A percentile compares a stretch with the other conserved stretches of the same genome.
These are phyloP conservation scores for Aphelocoma coerulescens DNA, from an alignment of 2,113 vertebrate species.

Conservation along the genomic window DNA sequence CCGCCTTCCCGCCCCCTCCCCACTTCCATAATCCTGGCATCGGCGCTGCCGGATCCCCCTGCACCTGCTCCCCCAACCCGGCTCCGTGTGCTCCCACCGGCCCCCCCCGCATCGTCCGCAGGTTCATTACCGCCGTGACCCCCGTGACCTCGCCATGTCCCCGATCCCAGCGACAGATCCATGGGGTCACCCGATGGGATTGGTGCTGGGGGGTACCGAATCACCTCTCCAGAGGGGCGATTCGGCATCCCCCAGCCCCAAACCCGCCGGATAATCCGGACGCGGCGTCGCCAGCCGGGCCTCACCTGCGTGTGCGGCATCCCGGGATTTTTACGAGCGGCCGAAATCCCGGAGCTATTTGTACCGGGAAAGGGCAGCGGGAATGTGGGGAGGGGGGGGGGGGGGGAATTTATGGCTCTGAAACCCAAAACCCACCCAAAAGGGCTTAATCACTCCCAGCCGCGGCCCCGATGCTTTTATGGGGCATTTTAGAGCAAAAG, in stretches of 20 bases:
- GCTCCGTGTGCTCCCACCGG: background rate
- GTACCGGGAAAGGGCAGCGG: background rate
- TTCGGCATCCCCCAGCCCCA: background rate
- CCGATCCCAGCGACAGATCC: background rate
- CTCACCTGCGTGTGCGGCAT: constrained; percentile 32
- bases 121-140: constrained; percentile 19
- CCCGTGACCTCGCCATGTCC: background rate
- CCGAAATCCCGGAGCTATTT: constrained; percentile 49
- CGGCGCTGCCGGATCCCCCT: background rate
- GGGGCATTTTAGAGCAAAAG: constrained; percentile 46
- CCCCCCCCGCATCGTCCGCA: background rate
- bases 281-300: background rate
- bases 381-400: background rate
- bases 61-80: constrained; percentile 11
- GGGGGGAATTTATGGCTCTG: constrained; percentile 26
- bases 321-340: constrained; percentile 29
- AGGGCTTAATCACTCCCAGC: constrained; percentile 60
- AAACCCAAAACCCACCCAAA: constrained; percentile 52
- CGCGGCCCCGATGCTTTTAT: constrained; percentile 20
- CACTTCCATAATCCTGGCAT: background rate
- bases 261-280: background rate
- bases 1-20: background rate
- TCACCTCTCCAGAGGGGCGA: background rate
- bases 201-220: background rate
- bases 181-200: background rate